Evolutionary conservation across 1,140 invertebrate genomes (phyloP), one percentile per base, ranked within the genome.

Genomic region (Venturia canescens): DNA sequence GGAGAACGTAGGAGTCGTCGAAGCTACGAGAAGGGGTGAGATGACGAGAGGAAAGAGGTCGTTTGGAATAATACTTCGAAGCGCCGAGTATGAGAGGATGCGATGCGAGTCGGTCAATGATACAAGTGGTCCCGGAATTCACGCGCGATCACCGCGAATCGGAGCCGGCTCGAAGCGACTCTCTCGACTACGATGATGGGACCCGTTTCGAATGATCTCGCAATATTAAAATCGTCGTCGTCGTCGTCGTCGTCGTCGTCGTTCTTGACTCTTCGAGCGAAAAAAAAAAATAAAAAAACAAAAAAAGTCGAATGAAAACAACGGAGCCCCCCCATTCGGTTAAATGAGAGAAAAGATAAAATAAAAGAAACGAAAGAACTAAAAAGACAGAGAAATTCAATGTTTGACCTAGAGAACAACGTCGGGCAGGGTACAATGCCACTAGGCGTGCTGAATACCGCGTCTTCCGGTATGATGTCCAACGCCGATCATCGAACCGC

Each of bases 351-450:
- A 15, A 66, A 44, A 9, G 9, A 23, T 57, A 80, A 66, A 74
- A 63, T n/a, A 74, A 82, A 66, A 74, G 44, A 69, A 80, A 60
- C 18, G 21, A 79, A 67, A 34, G 4, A 16, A n/a, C 11, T 60
- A 60, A 69, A 29, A 69, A 69, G 57, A 70, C 13, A 69, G 66
- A 69, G 27, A 72, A 76, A 60, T 80, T 80, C 21, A 78, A 81
- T 81, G 75, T 77, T 26, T 81, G 31, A 80, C 89, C 92, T 94
- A 95, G 93, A 95, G 94, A 93, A 95, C 94, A 94, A 95, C 94
- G 91, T 95, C 94, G 94, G 94, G 94, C 94, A 95, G 94, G 94
- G 94, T 94, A 93, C 94, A 94, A 93, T 94, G 94, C 93, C 94
- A 95, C 94, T 95, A 95, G 94, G 94, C 94, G 88, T 91, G 89